A percentile compares a stretch with the other conserved stretches of the same genome.
Evolutionary conservation across 2,797 vertebrate genomes (phyloP).

Genomic region (Gadopsis marmoratus): DNA sequence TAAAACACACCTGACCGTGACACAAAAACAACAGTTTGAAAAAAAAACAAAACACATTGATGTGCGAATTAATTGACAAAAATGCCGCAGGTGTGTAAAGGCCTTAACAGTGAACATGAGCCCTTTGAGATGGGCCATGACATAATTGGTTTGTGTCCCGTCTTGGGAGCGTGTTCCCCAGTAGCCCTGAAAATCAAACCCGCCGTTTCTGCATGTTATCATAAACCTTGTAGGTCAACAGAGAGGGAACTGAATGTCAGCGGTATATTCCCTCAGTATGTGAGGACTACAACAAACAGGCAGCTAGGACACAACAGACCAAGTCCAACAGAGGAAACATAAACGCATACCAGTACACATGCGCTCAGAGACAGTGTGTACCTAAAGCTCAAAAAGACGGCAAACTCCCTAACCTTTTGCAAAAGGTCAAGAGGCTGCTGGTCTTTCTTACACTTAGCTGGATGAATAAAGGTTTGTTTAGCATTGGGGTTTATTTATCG

Average conservation of each 20-base stretch:
- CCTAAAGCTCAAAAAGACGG: constrained; percentile 30
- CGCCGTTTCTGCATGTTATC: constrained; percentile 68
- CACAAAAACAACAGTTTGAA: too few species aligned
- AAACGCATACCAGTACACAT: background rate
- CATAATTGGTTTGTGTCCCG: constrained; percentile 50
- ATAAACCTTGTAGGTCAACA: constrained; percentile 67
- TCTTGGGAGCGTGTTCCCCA: constrained; percentile 54
- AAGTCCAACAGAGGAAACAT: constrained; percentile 12
- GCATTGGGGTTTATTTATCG: background rate
- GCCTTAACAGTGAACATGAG: constrained; percentile 38
- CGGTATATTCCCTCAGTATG: constrained; percentile 37
- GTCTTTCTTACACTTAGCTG: background rate
- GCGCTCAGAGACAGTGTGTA: background rate
- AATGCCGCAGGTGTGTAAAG: too few species aligned
- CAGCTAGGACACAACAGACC: constrained; percentile 26
- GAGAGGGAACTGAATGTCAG: constrained; percentile 61
- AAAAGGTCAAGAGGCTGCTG: constrained; percentile 42
- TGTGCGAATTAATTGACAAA: too few species aligned
- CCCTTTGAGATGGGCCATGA: constrained; percentile 54
- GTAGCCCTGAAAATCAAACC: constrained; percentile 73
- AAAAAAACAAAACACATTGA: too few species aligned
- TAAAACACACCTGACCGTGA: too few species aligned
- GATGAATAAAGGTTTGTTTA: background rate
- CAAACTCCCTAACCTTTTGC: background rate
- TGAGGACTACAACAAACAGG: constrained; percentile 51